Conservation (phyloP, 1,140 invertebrate genomes). For the Hycleus phaleratus region DNA sequence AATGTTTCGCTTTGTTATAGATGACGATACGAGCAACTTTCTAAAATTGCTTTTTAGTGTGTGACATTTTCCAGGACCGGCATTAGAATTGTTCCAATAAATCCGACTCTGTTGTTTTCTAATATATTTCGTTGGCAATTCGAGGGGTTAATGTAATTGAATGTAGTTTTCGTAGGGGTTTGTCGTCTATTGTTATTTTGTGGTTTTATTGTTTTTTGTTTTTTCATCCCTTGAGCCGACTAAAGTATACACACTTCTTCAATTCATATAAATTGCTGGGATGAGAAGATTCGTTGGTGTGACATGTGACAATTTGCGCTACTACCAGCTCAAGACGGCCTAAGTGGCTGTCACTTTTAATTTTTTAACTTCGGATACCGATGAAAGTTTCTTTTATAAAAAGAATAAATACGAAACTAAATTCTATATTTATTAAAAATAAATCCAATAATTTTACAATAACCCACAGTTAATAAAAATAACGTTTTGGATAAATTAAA, state of each 20-base stretch:
- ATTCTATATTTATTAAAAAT: too few species aligned
- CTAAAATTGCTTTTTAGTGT: too few species aligned
- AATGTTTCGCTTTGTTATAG: constrained; percentile 2
- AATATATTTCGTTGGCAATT: too few species aligned
- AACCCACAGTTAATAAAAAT: constrained; percentile 7
- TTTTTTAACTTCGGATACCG: constrained; percentile 12
- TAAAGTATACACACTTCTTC: constrained; percentile 32
- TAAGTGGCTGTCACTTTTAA: constrained; percentile 33
- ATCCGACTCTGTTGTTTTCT: too few species aligned
- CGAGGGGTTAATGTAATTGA: too few species aligned
- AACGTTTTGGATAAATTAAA: constrained; percentile 1
- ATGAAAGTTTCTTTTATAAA: not conserved
- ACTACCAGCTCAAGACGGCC: constrained; percentile 9
- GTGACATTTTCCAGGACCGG: too few species aligned
- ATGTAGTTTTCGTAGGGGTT: too few species aligned
- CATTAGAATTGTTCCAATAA: too few species aligned
- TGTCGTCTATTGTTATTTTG: too few species aligned
- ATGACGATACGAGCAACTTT: too few species aligned
- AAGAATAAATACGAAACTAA: not conserved
- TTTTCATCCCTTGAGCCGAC: not conserved
- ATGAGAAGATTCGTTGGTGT: constrained; percentile 14
- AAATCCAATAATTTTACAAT: not conserved
- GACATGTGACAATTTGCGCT: constrained; percentile 32
- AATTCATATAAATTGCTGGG: constrained; percentile 31
- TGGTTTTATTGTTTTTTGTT: not conserved